These are phyloP conservation scores for Chitala chitala DNA, from an alignment of 2,113 vertebrate species.

Conservation along the genomic window DNA sequence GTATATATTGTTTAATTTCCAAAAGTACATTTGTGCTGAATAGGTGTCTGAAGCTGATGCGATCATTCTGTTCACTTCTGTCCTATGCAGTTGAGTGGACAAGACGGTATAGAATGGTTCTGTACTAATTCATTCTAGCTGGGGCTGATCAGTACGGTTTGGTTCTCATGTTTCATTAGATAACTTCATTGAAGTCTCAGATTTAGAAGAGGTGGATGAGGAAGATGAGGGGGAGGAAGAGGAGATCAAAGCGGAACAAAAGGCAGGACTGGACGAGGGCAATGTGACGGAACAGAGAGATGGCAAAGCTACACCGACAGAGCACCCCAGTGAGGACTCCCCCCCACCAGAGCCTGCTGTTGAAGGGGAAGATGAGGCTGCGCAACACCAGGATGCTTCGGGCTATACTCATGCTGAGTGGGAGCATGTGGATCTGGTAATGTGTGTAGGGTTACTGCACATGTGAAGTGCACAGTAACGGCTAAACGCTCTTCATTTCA, in stretches of 20 bases:
- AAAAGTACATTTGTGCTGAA: background rate
- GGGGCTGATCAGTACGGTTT: background rate
- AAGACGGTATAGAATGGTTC: background rate
- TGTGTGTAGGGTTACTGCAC: background rate
- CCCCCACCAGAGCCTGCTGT: slow-evolving; percentile 8
- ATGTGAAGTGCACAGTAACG: background rate
- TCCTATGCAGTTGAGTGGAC: background rate
- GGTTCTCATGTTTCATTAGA: slow-evolving; percentile 35
- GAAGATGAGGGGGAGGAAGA: slow-evolving; percentile 27
- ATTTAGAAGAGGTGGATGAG: slow-evolving; percentile 37
- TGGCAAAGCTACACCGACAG: background rate
- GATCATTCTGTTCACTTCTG: too few relatives aligned
- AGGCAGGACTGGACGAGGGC: background rate
- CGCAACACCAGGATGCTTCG: background rate
- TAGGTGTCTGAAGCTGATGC: too few relatives aligned
- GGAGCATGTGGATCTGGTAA: slow-evolving; percentile 77
- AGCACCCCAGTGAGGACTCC: slow-evolving; percentile 19
- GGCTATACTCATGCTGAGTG: slow-evolving; percentile 60
- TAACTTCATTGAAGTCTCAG: slow-evolving; percentile 63
- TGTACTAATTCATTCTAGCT: background rate
- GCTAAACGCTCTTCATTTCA: background rate
- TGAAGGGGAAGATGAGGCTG: background rate
- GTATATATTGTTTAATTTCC: too few relatives aligned
- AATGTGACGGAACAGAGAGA: slow-evolving; percentile 17
- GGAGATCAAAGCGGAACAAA: slow-evolving; percentile 5